Evolutionary conservation across 2,113 vertebrate genomes (phyloP).

Genomic region (Tretioscincus oriximinensis): DNA sequence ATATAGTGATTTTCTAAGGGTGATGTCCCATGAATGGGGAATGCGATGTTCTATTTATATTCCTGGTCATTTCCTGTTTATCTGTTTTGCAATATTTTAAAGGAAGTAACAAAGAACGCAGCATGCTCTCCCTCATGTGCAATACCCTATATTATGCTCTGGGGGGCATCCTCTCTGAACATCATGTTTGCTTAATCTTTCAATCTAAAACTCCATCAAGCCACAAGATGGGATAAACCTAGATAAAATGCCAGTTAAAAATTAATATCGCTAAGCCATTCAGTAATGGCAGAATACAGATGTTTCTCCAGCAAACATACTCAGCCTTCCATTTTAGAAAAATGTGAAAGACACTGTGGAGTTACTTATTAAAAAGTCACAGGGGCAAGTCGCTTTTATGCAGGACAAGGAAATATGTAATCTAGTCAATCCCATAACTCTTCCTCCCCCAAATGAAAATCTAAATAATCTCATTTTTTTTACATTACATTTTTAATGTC

Average conservation of each 20-base stretch:
- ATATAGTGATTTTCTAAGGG: no score
- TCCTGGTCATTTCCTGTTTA: no score
- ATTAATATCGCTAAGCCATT: neutral
- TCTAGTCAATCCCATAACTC: neutral
- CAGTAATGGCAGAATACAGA: neutral
- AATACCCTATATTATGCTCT: conserved; percentile 3
- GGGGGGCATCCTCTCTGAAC: conserved; percentile 10
- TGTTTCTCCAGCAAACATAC: neutral
- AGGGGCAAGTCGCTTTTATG: rapidly evolving
- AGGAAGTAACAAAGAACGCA: no score
- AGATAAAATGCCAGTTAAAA: conserved; percentile 21
- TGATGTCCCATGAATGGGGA: no score
- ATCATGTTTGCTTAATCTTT: neutral
- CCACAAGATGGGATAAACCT: rapidly evolving
- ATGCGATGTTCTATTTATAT: no score
- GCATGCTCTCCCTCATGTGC: neutral
- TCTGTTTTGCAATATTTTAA: no score
- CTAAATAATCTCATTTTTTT: neutral
- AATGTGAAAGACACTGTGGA: neutral
- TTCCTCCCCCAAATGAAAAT: neutral
- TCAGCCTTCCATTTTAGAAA: neutral
- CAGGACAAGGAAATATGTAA: rapidly evolving
- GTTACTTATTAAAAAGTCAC: neutral
- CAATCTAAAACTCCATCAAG: conserved; percentile 7
- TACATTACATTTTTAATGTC: conserved; percentile 1